These are phyloP conservation scores for Eremobia ochroleuca DNA, from an alignment of 2,888 invertebrate genomes.

Conservation along the genomic window DNA sequence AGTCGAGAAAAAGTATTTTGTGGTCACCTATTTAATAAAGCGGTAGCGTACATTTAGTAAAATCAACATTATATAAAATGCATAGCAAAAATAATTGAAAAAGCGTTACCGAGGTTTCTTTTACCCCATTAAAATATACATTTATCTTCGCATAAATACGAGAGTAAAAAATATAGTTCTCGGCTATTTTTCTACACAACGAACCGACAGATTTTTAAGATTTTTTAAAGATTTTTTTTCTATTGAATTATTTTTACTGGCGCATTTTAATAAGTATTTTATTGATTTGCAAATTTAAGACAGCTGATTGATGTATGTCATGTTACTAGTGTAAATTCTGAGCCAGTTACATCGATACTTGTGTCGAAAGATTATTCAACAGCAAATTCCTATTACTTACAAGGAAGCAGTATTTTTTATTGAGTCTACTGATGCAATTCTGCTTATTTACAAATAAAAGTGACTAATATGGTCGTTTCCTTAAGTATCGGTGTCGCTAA, in stretches of 20 bases:
- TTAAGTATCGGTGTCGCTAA: conserved; percentile 51
- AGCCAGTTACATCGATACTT: conserved; percentile 52
- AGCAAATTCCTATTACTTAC: conserved; percentile 17
- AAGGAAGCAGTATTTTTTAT: conserved; percentile 37
- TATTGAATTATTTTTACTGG: conserved; percentile 37
- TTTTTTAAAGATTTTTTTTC: conserved; percentile 17
- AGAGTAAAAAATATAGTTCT: conserved; percentile 85
- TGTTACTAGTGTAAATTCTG: conserved; percentile 22
- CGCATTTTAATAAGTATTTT: conserved; percentile 17
- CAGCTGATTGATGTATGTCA: conserved; percentile 17
- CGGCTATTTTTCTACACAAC: conserved; percentile 63
- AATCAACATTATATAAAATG: conserved; percentile 71
- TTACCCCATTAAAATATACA: conserved; percentile 66
- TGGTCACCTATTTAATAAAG: conserved; percentile 70
- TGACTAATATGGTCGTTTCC: conserved; percentile 25
- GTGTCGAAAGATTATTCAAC: conserved; percentile 26
- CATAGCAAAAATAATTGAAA: conserved; percentile 85
- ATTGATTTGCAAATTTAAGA: conserved; percentile 14
- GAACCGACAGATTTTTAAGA: conserved; percentile 19
- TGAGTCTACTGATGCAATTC: conserved; percentile 47
- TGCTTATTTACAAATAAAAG: conserved; percentile 48
- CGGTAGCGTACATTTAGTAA: conserved; percentile 70
- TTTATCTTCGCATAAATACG: conserved; percentile 75
- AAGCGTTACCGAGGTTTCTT: conserved; percentile 68
- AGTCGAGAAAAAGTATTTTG: conserved; percentile 23